A percentile compares a stretch with the other conserved stretches of the same genome.
These are phyloP conservation scores for Prunella himalayana DNA, from an alignment of 2,113 vertebrate species.

Conservation along the genomic window DNA sequence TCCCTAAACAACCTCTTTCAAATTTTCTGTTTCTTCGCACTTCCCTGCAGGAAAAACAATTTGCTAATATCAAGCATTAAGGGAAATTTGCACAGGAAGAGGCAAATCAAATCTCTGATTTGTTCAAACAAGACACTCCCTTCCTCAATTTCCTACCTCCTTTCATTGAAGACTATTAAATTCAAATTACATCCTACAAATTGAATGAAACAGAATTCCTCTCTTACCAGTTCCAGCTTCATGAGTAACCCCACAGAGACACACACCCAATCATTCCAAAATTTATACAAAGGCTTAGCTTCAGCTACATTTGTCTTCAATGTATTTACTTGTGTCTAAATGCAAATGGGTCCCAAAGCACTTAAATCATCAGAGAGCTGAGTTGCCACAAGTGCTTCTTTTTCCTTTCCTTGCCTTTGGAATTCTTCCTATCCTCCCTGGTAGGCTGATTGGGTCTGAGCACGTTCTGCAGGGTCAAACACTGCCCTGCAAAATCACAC, in stretches of 20 bases:
- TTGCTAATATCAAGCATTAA: not conserved
- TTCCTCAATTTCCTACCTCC: not conserved
- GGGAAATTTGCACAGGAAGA: conserved; percentile 5
- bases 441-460: not conserved
- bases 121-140: not conserved
- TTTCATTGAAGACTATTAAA: not conserved
- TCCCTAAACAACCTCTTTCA: not conserved
- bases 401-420: not conserved
- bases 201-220: not conserved
- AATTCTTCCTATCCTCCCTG: not conserved
- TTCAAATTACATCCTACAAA: not conserved
- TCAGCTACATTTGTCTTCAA: not conserved
- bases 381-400: not conserved
- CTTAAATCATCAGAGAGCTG: not conserved
- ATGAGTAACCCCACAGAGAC: not conserved
- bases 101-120: not conserved
- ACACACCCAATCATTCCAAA: not conserved
- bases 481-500: not conserved
- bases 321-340: not conserved
- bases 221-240: not conserved
- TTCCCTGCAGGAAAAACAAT: not conserved
- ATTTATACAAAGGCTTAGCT: not conserved
- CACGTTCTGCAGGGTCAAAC: not conserved
- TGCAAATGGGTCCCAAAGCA: not conserved
- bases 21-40: not conserved